These are phyloP conservation scores for Protobothrops mucrosquamatus DNA, from an alignment of 2,113 vertebrate genomes.

Conservation along the genomic window DNA sequence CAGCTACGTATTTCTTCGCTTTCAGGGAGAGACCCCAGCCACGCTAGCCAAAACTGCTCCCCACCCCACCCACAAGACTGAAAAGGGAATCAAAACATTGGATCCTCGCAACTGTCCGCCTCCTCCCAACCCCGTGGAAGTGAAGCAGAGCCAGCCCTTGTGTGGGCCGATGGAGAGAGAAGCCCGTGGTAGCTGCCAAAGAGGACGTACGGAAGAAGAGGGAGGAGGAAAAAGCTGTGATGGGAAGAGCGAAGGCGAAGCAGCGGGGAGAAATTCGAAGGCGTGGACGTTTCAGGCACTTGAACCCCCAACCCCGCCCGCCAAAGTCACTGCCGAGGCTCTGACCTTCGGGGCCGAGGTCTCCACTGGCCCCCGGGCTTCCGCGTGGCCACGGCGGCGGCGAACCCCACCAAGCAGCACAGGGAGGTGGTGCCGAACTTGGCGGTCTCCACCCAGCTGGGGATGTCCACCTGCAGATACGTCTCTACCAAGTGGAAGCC, in stretches of 20 bases:
- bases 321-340: slow-evolving; percentile 83
- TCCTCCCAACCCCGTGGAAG: background rate
- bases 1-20: background rate
- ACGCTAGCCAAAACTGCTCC: background rate
- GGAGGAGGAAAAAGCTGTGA: background rate
- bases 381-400: slow-evolving; percentile 85
- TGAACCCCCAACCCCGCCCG: slow-evolving; percentile 10
- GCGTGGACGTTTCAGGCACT: slow-evolving; percentile 44
- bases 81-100: background rate
- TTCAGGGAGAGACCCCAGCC: background rate
- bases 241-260: slow-evolving; percentile 47
- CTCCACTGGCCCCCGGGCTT: slow-evolving; percentile 81
- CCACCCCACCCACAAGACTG: background rate
- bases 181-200: background rate
- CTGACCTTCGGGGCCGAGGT: slow-evolving; percentile 95
- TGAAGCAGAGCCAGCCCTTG: background rate
- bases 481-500: slow-evolving; percentile 77
- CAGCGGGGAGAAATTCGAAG: slow-evolving; percentile 37
- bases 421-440: slow-evolving; percentile 79
- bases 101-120: background rate
- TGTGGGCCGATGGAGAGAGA: background rate
- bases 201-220: background rate
- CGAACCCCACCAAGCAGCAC: slow-evolving; percentile 91
- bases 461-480: slow-evolving; percentile 67
- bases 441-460: slow-evolving; percentile 80